Evolutionary conservation across 92 coral and sea anemone genomes (phyloP).

Genomic region (Epizoanthus stellaris): DNA sequence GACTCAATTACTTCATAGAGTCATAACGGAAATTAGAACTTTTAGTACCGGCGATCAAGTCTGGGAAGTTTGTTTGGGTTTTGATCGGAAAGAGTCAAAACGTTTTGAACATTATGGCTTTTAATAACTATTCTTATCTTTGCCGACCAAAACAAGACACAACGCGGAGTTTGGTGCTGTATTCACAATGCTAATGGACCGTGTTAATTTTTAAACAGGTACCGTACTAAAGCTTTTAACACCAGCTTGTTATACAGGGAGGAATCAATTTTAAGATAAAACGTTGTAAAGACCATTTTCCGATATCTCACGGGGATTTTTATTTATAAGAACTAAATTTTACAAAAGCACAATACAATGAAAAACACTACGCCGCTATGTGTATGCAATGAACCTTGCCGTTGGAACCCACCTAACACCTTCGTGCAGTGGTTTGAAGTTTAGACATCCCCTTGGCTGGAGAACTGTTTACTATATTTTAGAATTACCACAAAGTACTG

Average conservation of each 20-base stretch:
- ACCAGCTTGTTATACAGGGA: slow-evolving; percentile 4
- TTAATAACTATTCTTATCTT: slow-evolving; percentile 37
- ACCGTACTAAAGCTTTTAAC: background rate
- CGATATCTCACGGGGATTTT: background rate
- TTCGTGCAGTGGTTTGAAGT: too few relatives aligned
- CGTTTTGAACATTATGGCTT: slow-evolving; percentile 17
- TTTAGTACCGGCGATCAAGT: background rate
- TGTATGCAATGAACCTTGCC: too few relatives aligned
- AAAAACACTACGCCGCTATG: background rate
- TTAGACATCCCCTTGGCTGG: background rate
- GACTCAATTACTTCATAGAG: too few relatives aligned
- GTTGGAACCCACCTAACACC: too few relatives aligned
- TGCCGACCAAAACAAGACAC: slow-evolving; percentile 38
- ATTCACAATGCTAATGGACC: slow-evolving; percentile 21
- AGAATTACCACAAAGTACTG: slow-evolving; percentile 4
- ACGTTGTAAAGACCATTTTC: background rate
- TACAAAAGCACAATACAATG: background rate
- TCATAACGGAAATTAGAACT: too few relatives aligned
- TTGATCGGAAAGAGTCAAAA: slow-evolving; percentile 23
- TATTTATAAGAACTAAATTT: background rate
- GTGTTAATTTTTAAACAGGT: slow-evolving; percentile 46
- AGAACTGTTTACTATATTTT: background rate
- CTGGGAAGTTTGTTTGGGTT: slow-evolving; percentile 31
- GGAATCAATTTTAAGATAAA: background rate
- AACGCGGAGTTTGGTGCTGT: background rate